Base-by-base conservation (phyloP, 2,113 vertebrate genomes). In the Raja brachyura region DNA sequence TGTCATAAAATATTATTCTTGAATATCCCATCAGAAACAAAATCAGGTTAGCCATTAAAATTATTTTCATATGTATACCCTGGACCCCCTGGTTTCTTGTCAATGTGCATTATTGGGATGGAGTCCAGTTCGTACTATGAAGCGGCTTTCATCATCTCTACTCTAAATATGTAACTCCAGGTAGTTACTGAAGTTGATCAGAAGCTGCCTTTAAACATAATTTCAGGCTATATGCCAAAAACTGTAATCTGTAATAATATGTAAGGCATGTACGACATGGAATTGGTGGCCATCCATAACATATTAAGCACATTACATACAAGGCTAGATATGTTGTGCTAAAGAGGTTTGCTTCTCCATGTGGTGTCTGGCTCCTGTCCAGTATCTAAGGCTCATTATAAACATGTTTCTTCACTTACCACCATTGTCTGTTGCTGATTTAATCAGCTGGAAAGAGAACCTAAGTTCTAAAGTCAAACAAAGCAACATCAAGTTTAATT, bases 391-490 rank as follows among this genome's bases (percentile, higher is more conserved):
- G 75, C n/a, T 77, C 9, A 28, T 8, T 75, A n/a, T 28, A 75
- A 77, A 77, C 75, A 77, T 77, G n/a, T 77, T 77, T 77, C 75
- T 77, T 77, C n/a, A 33, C 31, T 77, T 14, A 77, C n/a, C n/a
- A 13, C 75, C 31, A 77, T 33, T 77, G n/a, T 33, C n/a, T 77
- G 31, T 31, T 33, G 75, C n/a, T 33, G n/a, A 77, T 77, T 77
- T 77, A 10, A 33, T 77, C 75, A 77, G 75, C n/a, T 77, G 75
- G 75, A 77, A 77, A 16, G 75, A 31, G 75, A 33, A 33, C n/a
- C 31, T 33, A 77, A 10, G 75, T 10, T 75, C 28, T 75, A 75
- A 75, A 75, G 74, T n/a, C 28, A 75, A 75, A 75, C 74, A 75
- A 75, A 75, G 74, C 25, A 77, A 77, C 81, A 56, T 85, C 54